These are phyloP conservation scores for Sipha flava DNA, from an alignment of 1,140 invertebrate species.

Conservation along the genomic window DNA sequence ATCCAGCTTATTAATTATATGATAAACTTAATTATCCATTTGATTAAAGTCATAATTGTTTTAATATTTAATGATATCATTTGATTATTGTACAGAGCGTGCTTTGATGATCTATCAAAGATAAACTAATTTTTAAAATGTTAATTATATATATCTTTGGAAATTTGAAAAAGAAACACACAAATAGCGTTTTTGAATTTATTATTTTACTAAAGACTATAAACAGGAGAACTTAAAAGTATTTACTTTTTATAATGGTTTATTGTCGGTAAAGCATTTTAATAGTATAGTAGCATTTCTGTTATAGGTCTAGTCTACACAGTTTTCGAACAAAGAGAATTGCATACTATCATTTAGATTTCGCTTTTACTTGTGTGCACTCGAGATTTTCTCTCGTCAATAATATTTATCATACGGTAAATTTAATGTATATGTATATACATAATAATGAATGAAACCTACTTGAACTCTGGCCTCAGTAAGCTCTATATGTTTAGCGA, in stretches of 20 bases:
- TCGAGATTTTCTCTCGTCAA: not conserved
- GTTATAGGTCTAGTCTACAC: too few species aligned
- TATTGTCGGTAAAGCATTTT: too few species aligned
- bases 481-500: conserved; percentile 95
- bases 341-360: not conserved
- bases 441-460: conserved; percentile 40
- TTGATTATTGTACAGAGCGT: not conserved
- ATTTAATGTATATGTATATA: not conserved
- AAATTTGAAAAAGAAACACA: too few species aligned
- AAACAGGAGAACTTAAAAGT: not conserved
- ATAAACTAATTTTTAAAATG: too few species aligned
- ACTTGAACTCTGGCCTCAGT: conserved; percentile 98
- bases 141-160: too few species aligned
- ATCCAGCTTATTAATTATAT: too few species aligned
- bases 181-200: too few species aligned
- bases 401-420: not conserved
- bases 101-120: not conserved
- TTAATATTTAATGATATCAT: not conserved
- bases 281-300: too few species aligned
- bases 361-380: not conserved
- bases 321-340: not conserved
- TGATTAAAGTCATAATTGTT: not conserved
- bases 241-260: not conserved
- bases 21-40: too few species aligned
- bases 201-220: not conserved